Conservation (phyloP, 2,797 vertebrate genomes). For the Pseudochaenichthys georgianus region DNA sequence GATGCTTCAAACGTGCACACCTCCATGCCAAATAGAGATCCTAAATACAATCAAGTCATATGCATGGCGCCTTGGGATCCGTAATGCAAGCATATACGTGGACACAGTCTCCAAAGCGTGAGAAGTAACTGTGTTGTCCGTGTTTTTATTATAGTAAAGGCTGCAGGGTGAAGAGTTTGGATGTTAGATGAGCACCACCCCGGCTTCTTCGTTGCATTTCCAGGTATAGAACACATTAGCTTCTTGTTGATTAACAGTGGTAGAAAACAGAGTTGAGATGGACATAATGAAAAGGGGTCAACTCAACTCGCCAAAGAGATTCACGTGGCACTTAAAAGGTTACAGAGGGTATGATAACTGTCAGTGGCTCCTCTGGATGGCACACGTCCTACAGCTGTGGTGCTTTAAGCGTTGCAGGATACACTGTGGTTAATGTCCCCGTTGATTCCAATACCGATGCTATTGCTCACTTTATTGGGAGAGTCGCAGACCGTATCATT, state of each 20-base stretch:
- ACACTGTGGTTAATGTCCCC: conserved; percentile 75
- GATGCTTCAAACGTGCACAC: conserved; percentile 68
- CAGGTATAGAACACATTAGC: conserved; percentile 41
- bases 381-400: conserved; percentile 42
- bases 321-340: conserved; percentile 74
- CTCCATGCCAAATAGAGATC: conserved; percentile 63
- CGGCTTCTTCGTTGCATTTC: neutral
- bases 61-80: conserved; percentile 62
- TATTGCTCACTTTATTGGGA: conserved; percentile 50
- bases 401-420: conserved; percentile 76
- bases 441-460: conserved; percentile 64
- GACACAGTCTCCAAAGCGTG: conserved; percentile 21
- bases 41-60: conserved; percentile 73
- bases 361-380: conserved; percentile 43
- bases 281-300: conserved; percentile 39
- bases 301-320: conserved; percentile 47
- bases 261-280: conserved; percentile 29
- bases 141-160: conserved; percentile 35
- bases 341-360: conserved; percentile 22
- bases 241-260: conserved; percentile 2
- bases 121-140: neutral
- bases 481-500: conserved; percentile 66
- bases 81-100: conserved; percentile 71
- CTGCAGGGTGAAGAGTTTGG: conserved; percentile 35
- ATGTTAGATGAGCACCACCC: conserved; percentile 23